phyloP scores from a whole-genome alignment of 1,140 invertebrate species.

The Leguminivora glycinivorella region DNA sequence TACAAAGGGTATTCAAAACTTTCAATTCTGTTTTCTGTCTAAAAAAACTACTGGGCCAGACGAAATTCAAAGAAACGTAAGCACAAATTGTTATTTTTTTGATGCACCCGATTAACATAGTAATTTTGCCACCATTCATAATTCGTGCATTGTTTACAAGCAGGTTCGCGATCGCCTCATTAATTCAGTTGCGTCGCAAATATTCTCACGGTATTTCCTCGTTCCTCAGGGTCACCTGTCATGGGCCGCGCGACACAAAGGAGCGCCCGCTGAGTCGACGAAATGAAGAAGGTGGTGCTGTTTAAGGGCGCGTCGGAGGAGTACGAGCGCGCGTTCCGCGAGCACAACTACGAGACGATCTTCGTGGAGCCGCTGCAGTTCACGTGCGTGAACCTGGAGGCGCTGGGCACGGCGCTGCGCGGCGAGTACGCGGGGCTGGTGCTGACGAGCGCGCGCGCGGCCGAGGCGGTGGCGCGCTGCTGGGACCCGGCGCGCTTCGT shows the following conservation, averaged over 20 bases:
- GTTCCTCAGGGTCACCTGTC: conserved; percentile 58
- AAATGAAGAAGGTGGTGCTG: conserved; percentile 77
- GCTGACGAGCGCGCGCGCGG: conserved; percentile 78
- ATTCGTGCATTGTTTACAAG: background rate
- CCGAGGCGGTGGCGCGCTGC: conserved; percentile 72
- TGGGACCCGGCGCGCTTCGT: conserved; percentile 70
- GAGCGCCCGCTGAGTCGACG: conserved; percentile 31
- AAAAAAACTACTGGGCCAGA: background rate
- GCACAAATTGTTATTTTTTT: background rate
- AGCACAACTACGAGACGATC: conserved; percentile 69
- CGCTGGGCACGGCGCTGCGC: conserved; percentile 64
- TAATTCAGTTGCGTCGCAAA: conserved; percentile 23
- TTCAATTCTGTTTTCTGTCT: background rate
- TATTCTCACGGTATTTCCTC: conserved; percentile 41
- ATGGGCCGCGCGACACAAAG: conserved; percentile 44
- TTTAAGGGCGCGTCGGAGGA: conserved; percentile 80
- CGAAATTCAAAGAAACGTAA: conserved; percentile 1
- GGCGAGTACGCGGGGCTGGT: conserved; percentile 77
- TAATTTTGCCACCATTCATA: background rate
- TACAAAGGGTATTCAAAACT: conserved; percentile 9
- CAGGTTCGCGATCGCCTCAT: conserved; percentile 11
- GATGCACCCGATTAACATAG: background rate
- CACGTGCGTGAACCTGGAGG: conserved; percentile 66
- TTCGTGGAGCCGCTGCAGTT: conserved; percentile 80
- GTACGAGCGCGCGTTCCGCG: conserved; percentile 71